These are phyloP conservation scores for Tiliacea citrago DNA, from an alignment of 2,888 invertebrate genomes.

Conservation along the genomic window DNA sequence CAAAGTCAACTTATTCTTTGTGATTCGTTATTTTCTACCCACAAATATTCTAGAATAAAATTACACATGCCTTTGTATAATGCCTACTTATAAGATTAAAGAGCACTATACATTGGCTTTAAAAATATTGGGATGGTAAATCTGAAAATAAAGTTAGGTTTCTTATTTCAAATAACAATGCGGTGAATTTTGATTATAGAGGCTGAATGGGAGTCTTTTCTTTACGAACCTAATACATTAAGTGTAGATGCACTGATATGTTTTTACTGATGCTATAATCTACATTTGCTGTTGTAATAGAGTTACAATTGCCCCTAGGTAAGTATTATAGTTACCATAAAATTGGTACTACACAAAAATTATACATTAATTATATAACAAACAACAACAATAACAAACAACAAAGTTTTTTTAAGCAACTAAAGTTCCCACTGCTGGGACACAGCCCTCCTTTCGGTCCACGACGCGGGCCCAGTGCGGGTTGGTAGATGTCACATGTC, in stretches of 20 bases:
- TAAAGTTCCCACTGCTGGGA: too few species aligned
- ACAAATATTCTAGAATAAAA: slow-evolving; percentile 39
- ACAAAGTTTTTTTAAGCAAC: too few species aligned
- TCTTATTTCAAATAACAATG: slow-evolving; percentile 23
- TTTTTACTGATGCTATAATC: background rate
- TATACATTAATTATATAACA: background rate
- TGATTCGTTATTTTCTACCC: slow-evolving; percentile 30
- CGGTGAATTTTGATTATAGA: slow-evolving; percentile 7
- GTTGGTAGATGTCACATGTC: too few species aligned
- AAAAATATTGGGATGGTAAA: slow-evolving; percentile 27
- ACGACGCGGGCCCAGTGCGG: too few species aligned
- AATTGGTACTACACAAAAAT: background rate
- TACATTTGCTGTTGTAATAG: background rate
- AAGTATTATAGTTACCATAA: slow-evolving; percentile 4
- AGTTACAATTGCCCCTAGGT: too few species aligned
- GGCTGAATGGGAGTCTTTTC: background rate
- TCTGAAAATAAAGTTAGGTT: slow-evolving; percentile 17
- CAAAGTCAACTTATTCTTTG: slow-evolving; percentile 39
- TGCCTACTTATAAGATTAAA: slow-evolving; percentile 40
- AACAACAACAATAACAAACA: too few species aligned
- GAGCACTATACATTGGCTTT: slow-evolving; percentile 20
- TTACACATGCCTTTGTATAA: slow-evolving; percentile 37
- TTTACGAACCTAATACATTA: slow-evolving; percentile 15
- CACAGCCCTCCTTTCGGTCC: too few species aligned
- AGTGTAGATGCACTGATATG: background rate